Base-by-base conservation (phyloP, 2,888 invertebrate species). In the Baccha elongata region DNA sequence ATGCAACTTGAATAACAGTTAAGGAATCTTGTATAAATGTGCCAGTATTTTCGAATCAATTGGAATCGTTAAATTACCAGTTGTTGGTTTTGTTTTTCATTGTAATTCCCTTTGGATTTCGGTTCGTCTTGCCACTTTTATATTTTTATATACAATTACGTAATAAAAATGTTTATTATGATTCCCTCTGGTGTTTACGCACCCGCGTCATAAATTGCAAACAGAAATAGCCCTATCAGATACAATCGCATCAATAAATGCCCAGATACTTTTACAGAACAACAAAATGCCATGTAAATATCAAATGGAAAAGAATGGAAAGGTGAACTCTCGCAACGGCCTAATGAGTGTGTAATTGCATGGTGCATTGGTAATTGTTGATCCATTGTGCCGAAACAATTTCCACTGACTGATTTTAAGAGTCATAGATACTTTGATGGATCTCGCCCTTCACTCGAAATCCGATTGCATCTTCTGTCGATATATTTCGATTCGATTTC, bases 41-140 rank as follows among this genome's bases (percentile, higher is more conserved):
- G 46, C 53, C 19, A 8, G 48, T 21, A 15, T 32, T 40, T 55
- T 50, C 58, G 53, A 23, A 53, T 53, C 35, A 44, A 42, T 32
- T 65, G 78, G 52, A 60, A 69, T 69, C 62, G 62, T 76, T 69
- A 64, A 55, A 46, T 79, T 79, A 79, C 78, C 72, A 60, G 78
- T 79, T 79, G 50, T 42, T 50, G 17, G n/a, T 67, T 53, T 4
- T 52, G 37, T 48, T 19, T 15, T 29, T 32, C 37, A 58, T 58
- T 50, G 35, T 44, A n/a, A n/a, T 62, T 53, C 11, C 15, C 10
- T 40, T 46, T 44, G 50, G 42, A 15, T 37, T 19, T 19, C 17
- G 40, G 35, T n/a, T 50, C 26, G 26, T 23, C 35, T 62, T 13
- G 8, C 3, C 37, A 23, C 58, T 11, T 73, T 67, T 15, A 4